A percentile compares a stretch with the other conserved stretches of the same genome.
Conservation (phyloP, 2,113 vertebrate genomes). For the Dryoscopus gambensis region DNA sequence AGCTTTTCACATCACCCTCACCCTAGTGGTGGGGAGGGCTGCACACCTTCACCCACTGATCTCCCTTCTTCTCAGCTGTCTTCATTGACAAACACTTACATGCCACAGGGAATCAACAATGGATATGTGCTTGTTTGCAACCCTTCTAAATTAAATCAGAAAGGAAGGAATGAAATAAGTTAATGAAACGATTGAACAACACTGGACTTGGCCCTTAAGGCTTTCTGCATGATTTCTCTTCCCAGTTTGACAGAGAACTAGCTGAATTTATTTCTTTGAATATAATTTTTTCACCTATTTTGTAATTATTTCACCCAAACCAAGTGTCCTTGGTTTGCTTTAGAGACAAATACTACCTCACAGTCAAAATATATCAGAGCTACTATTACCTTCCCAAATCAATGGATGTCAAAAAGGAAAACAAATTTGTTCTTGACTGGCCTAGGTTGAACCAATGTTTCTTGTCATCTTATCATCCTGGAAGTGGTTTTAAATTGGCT, state of each 20-base stretch:
- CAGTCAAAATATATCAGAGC: not conserved
- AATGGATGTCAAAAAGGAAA: not conserved
- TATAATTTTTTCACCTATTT: not conserved
- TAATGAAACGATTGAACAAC: not conserved
- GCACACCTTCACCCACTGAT: not conserved
- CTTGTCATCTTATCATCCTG: not conserved
- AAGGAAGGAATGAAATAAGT: not conserved
- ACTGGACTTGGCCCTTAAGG: not conserved
- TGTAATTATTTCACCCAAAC: not conserved
- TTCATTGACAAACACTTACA: not conserved
- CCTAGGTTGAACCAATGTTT: not conserved
- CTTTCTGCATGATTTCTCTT: not conserved
- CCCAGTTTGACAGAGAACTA: not conserved
- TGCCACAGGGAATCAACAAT: not conserved
- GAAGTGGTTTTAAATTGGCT: not conserved
- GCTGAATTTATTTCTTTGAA: not conserved
- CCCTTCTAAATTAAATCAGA: not conserved
- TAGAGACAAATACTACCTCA: not conserved
- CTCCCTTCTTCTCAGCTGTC: not conserved
- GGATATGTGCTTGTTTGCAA: not conserved
- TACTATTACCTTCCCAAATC: not conserved
- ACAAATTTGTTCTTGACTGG: not conserved
- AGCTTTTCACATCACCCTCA: not conserved
- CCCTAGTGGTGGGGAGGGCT: not conserved
- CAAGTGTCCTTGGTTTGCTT: not conserved